phyloP scores from a whole-genome alignment of 2,888 invertebrate species.

The Stenotaenia linearis region DNA sequence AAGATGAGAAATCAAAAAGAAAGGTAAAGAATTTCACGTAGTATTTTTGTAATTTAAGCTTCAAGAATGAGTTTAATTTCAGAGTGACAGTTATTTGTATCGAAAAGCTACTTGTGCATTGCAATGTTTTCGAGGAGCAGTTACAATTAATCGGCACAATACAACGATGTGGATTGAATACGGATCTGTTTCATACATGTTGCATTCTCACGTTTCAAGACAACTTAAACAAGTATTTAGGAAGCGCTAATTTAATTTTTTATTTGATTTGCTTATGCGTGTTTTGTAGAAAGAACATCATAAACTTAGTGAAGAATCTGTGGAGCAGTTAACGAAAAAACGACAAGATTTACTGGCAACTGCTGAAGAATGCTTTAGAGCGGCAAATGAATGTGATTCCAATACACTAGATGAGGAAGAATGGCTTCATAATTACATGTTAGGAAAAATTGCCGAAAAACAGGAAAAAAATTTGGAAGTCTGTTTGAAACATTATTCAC shows the following conservation, averaged over 20 bases:
- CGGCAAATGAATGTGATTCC: conserved; percentile 47
- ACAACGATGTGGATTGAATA: conserved; percentile 82
- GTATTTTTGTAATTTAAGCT: neutral
- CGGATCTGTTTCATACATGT: conserved; percentile 80
- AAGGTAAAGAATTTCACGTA: neutral
- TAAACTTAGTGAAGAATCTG: conserved; percentile 49
- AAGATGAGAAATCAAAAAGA: conserved; percentile 10
- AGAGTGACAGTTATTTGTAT: conserved; percentile 42
- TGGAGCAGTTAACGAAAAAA: conserved; percentile 63
- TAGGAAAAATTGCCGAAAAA: conserved; percentile 93
- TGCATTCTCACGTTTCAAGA: conserved; percentile 84
- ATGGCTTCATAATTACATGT: conserved; percentile 90
- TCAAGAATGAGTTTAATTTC: conserved; percentile 7
- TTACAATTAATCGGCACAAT: conserved; percentile 67
- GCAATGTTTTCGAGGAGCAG: conserved; percentile 72
- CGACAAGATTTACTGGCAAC: conserved; percentile 73
- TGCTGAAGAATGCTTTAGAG: conserved; percentile 68
- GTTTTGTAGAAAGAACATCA: conserved; percentile 35
- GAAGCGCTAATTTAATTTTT: neutral
- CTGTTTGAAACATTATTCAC: conserved; percentile 72
- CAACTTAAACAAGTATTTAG: conserved; percentile 65
- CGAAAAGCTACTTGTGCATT: conserved; percentile 55
- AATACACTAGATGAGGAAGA: conserved; percentile 67
- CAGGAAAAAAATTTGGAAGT: conserved; percentile 64
- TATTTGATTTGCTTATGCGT: neutral